These are phyloP conservation scores for Megatriorchis doriae DNA, from an alignment of 2,113 vertebrate genomes.

Conservation along the genomic window DNA sequence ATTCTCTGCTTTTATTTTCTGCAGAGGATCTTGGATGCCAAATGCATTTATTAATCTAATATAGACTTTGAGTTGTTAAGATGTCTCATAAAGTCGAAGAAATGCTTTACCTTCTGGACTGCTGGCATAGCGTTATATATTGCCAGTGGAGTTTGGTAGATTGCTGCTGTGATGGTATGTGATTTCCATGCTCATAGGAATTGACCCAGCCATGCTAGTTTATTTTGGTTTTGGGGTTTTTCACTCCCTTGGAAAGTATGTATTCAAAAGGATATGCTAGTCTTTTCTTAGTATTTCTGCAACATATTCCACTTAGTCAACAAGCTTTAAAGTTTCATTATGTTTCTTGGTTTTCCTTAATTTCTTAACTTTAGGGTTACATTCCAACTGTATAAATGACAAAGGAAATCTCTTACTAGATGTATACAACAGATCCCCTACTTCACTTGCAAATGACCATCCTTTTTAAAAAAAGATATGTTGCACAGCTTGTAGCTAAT, in stretches of 20 bases:
- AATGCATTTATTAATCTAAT: not conserved
- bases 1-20: not conserved
- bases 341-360: not conserved
- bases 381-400: not conserved
- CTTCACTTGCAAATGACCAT: constrained; percentile 43
- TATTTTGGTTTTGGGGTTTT: not conserved
- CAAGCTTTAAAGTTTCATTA: not conserved
- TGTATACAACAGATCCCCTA: not conserved
- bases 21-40: not conserved
- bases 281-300: not conserved
- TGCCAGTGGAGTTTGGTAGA: not conserved
- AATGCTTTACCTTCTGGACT: not conserved
- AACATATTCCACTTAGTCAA: not conserved
- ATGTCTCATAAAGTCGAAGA: not conserved
- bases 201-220: not conserved
- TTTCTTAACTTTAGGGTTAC: not conserved
- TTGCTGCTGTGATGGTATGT: not conserved
- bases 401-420: not conserved
- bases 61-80: not conserved
- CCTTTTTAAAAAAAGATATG: not conserved
- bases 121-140: not conserved
- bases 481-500: constrained; percentile 48
- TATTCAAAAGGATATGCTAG: not conserved
- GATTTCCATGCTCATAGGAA: not conserved
- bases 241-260: not conserved